Conservation (phyloP, 2,797 vertebrate genomes). For the Sylvia borin region DNA sequence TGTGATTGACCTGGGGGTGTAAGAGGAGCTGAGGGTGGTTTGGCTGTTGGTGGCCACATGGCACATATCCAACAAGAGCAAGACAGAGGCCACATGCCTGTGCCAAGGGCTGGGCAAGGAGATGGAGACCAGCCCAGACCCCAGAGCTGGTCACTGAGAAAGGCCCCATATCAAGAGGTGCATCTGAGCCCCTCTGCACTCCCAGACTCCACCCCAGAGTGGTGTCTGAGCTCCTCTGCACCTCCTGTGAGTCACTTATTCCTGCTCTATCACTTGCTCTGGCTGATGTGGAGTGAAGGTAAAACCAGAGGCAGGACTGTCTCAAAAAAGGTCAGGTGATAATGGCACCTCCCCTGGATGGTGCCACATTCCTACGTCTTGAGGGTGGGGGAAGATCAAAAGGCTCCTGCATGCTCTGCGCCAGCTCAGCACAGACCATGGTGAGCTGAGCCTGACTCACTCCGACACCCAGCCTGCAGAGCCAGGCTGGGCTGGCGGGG, state of each 20-base stretch:
- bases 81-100: background rate
- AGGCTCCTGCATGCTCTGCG: background rate
- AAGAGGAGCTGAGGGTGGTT: background rate
- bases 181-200: background rate
- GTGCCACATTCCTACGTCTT: background rate
- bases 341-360: background rate
- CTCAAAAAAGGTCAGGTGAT: background rate
- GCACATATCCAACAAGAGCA: background rate
- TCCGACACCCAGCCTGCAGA: background rate
- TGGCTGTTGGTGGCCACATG: background rate
- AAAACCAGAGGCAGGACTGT: background rate
- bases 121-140: background rate
- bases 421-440: background rate
- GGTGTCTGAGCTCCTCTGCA: background rate
- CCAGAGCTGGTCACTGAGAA: rapidly evolving
- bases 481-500: background rate
- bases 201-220: background rate
- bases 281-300: rapidly evolving
- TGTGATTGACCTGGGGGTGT: background rate
- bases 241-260: background rate
- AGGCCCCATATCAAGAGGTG: background rate
- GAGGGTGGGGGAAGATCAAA: background rate
- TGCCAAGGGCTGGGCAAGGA: background rate
- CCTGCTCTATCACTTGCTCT: background rate
- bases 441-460: conserved; percentile 33